A percentile compares a stretch with the other conserved stretches of the same genome.
Evolutionary conservation across 2,888 invertebrate species (phyloP).

Genomic region (Bombyx huttoni): DNA sequence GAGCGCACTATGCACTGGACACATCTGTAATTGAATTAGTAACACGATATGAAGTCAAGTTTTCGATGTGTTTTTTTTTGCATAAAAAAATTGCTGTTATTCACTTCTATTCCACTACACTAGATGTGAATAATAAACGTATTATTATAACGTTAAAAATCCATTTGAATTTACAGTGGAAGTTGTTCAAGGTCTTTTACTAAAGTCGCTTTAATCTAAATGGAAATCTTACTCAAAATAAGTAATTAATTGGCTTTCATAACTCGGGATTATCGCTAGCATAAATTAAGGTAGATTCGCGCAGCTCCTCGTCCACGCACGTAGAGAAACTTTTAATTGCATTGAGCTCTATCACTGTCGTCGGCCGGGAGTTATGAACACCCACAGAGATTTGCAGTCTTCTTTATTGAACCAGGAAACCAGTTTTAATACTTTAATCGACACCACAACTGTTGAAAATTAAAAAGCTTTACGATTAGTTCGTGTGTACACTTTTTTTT

Average conservation of each 20-base stretch:
- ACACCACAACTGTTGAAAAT: slow-evolving; percentile 8
- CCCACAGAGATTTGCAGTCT: slow-evolving; percentile 35
- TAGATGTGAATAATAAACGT: neutral
- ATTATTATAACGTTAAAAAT: neutral
- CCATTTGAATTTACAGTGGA: slow-evolving; percentile 3
- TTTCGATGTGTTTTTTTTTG: neutral
- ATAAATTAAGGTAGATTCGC: slow-evolving; percentile 65
- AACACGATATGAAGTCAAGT: neutral
- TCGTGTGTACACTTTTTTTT: neutral
- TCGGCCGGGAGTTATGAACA: slow-evolving; percentile 57
- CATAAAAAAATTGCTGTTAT: neutral
- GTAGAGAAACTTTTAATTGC: slow-evolving; percentile 72
- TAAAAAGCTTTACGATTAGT: slow-evolving; percentile 11
- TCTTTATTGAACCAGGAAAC: slow-evolving; percentile 11
- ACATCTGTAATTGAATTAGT: slow-evolving; percentile 31
- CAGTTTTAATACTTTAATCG: neutral
- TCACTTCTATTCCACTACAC: no score
- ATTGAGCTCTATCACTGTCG: slow-evolving; percentile 66
- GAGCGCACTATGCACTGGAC: slow-evolving; percentile 44
- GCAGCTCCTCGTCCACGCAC: slow-evolving; percentile 63
- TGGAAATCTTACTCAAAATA: slow-evolving; percentile 51
- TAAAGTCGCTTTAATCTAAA: slow-evolving; percentile 25
- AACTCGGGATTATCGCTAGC: slow-evolving; percentile 60
- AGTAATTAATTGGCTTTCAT: slow-evolving; percentile 67
- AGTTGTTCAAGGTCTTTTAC: slow-evolving; percentile 12